Conservation (phyloP, 2,888 invertebrate genomes). For the Zele albiditarsus region DNA sequence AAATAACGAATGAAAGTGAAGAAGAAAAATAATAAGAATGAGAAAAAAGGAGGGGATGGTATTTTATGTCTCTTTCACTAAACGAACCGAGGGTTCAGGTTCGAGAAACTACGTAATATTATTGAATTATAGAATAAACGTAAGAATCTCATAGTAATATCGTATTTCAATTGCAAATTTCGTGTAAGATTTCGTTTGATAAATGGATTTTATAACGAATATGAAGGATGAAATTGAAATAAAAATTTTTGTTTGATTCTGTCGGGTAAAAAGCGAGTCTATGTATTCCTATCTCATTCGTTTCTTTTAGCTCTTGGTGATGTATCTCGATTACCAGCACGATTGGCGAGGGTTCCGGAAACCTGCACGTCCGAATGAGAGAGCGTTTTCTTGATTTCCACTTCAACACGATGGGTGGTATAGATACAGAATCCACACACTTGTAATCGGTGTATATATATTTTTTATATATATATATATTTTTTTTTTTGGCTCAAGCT, state of each 20-base stretch:
- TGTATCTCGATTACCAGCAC: constrained; percentile 31
- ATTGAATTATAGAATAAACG: no score
- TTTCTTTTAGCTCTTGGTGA: neutral
- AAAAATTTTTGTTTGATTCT: neutral
- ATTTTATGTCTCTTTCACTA: neutral
- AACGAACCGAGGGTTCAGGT: neutral
- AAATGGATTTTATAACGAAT: neutral
- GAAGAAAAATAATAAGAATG: constrained; percentile 1
- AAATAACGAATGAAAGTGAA: constrained; percentile 6
- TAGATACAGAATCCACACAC: constrained; percentile 2
- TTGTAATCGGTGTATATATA: neutral
- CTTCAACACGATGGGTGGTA: constrained; percentile 8
- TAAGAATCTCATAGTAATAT: no score
- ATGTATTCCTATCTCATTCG: neutral
- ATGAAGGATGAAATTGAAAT: no score
- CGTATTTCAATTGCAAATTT: no score
- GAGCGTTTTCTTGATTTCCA: constrained; percentile 34
- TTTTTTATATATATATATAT: neutral
- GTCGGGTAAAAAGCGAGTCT: no score
- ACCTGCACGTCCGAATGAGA: constrained; percentile 27
- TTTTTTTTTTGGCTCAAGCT: neutral
- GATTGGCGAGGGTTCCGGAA: constrained; percentile 29
- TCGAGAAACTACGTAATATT: no score
- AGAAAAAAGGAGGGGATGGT: neutral
- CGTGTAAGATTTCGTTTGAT: neutral